A percentile compares a stretch with the other conserved stretches of the same genome.
These are phyloP conservation scores for Zaprionus ornatus DNA, from an alignment of 1,140 invertebrate species.

Conservation along the genomic window DNA sequence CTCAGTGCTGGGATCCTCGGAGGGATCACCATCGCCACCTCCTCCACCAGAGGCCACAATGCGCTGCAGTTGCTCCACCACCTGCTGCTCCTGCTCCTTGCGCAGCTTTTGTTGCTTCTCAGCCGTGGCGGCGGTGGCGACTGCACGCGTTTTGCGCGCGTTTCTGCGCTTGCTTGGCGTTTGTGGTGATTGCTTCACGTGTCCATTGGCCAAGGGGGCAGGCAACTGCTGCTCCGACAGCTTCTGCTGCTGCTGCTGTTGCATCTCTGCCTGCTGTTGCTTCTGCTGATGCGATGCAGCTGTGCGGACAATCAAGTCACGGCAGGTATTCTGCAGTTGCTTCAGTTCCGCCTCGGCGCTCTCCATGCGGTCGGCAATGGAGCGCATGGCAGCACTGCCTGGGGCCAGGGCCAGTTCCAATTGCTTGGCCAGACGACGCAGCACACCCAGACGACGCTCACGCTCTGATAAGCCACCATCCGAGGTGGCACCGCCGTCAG, in stretches of 20 bases:
- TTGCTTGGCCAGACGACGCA: conserved; percentile 88
- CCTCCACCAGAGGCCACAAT: conserved; percentile 47
- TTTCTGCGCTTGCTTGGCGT: conserved; percentile 56
- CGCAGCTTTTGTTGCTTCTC: conserved; percentile 18
- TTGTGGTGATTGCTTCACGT: conserved; percentile 12
- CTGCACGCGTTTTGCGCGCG: conserved; percentile 44
- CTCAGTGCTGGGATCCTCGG: conserved; percentile 68
- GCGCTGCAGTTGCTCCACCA: conserved; percentile 36
- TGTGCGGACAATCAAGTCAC: conserved; percentile 89
- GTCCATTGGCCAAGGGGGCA: conserved; percentile 27
- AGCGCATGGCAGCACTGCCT: conserved; percentile 86
- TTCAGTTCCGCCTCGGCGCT: conserved; percentile 92
- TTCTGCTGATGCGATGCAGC: conserved; percentile 84
- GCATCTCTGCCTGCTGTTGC: conserved; percentile 38
- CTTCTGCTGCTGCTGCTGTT: conserved; percentile 14
- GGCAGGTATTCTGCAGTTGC: conserved; percentile 90
- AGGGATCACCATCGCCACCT: conserved; percentile 76
- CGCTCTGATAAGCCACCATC: conserved; percentile 90
- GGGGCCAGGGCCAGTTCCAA: conserved; percentile 88
- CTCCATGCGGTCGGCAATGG: conserved; percentile 88
- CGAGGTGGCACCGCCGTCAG: conserved; percentile 88
- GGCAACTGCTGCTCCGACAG: conserved; percentile 25
- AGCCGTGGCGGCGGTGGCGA: background rate
- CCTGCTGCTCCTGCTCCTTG: conserved; percentile 37
- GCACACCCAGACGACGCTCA: conserved; percentile 88